Evolutionary conservation across 2,113 vertebrate species (phyloP), one percentile per base, ranked within the genome.

Genomic region (Atrichornis clamosus): DNA sequence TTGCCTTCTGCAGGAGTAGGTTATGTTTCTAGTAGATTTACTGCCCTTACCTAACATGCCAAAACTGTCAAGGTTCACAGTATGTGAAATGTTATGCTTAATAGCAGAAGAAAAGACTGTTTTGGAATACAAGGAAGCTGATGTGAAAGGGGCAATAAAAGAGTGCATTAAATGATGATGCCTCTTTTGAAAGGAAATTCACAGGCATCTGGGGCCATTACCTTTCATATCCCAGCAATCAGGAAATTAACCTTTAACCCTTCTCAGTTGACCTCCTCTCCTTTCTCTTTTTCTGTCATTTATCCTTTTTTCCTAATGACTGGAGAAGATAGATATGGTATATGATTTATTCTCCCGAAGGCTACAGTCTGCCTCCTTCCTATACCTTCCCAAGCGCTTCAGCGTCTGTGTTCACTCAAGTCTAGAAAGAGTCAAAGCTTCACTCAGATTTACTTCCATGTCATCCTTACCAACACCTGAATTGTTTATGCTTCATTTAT

Each of bases 241-340:
- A 81, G 89, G 86, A 92, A 95, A 90, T 96, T 95, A 95, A 92
- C 96, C 96, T 95, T 92, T 95, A 84, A 84, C 86, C 88, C 37
- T 94, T 92, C 68, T 64, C 60, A 72, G 56, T 84, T 95, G 90
- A 94, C 90, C 93, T 90, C 6, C 50, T 93, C 85, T 96, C 87
- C 80, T 87, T 93, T 92, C 80, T 93, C 93, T 92, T 93, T 89
- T 95, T 92, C 92, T 93, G 73, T 76, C 53, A 75, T 75, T 95
- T 83, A 78, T 95, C 84, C 53, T 84, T 84, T 93, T 88, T 90
- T 92, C 62, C 83, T 84, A 87, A 89, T 93, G 88, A 67, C 93
- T 86, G 56, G 49, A 72, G 77, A 81, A 79, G 56, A 87, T 75
- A 86, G 83, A 87, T 82, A 46, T 1, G 4, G 46, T 27, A 53